Conservation (phyloP, 30 jellyfish, hydroid and myxozoan species). For the Aurelia coerulea region DNA sequence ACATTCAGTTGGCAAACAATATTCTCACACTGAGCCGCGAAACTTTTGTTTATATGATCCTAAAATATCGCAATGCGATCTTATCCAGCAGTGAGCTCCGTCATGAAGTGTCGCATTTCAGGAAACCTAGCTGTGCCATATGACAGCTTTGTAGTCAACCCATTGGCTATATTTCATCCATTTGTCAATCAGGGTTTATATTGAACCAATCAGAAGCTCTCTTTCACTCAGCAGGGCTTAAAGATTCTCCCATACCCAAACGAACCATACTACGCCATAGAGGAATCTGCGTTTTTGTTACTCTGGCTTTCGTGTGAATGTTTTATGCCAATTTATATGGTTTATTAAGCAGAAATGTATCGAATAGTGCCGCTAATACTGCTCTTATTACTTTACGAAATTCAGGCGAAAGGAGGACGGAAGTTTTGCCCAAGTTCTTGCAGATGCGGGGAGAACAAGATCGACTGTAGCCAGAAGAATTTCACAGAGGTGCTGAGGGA, state of each 20-base stretch:
- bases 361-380: not conserved
- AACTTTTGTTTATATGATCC: conserved; percentile 38
- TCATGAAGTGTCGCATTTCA: conserved; percentile 42
- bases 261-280: not conserved
- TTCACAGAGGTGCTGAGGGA: conserved; percentile 38
- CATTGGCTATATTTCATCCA: conserved; percentile 36
- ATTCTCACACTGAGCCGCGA: conserved; percentile 6
- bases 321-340: too few relatives aligned
- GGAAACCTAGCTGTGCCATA: conserved; percentile 42
- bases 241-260: conserved; percentile 21
- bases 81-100: conserved; percentile 45
- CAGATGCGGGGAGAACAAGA: conserved; percentile 43
- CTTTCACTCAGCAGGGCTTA: conserved; percentile 39
- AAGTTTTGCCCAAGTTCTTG: conserved; percentile 50
- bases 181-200: conserved; percentile 41
- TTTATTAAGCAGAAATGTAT: not conserved
- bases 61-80: conserved; percentile 52
- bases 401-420: conserved; percentile 9
- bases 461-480: conserved; percentile 47
- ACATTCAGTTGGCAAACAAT: not conserved
- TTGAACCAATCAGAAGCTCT: conserved; percentile 42
- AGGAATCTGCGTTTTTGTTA: too few relatives aligned
- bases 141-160: conserved; percentile 21
- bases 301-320: too few relatives aligned
- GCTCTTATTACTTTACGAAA: not conserved